Conservation (phyloP, 2,113 vertebrate species). For the Calyptomena viridis region DNA sequence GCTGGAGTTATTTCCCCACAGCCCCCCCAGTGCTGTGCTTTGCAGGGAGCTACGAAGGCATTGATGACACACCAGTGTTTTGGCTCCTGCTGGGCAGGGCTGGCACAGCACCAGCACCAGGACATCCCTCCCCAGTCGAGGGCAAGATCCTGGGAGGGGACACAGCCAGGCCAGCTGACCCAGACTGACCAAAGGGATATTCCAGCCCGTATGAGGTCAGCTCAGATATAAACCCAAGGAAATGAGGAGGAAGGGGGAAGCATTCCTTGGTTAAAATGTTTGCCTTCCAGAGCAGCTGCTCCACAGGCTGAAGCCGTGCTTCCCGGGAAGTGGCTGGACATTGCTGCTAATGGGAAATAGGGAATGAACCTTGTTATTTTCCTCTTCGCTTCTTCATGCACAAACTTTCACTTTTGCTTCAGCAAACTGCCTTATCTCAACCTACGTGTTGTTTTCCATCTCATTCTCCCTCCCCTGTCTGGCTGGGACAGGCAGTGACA, state of each 20-base stretch:
- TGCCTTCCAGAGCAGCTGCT: neutral
- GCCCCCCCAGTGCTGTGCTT: neutral
- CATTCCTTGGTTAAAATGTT: neutral
- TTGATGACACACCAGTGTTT: neutral
- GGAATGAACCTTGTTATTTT: neutral
- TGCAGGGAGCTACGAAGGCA: neutral
- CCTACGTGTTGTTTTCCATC: neutral
- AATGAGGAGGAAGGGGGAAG: neutral
- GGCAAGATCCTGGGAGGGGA: neutral
- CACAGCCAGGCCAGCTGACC: neutral
- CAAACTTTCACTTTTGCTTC: neutral
- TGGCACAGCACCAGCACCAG: neutral
- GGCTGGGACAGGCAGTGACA: neutral
- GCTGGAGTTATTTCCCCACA: neutral
- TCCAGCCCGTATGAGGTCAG: neutral
- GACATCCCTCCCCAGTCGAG: neutral
- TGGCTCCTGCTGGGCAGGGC: neutral
- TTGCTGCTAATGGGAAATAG: neutral
- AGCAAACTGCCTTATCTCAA: neutral
- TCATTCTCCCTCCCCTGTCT: neutral
- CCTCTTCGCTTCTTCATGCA: neutral
- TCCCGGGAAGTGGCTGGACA: neutral
- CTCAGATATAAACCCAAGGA: neutral
- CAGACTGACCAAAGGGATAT: neutral
- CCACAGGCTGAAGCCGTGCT: neutral